Evolutionary conservation across 2,888 invertebrate genomes (phyloP).

Genomic region (Octonoba sinensis): DNA sequence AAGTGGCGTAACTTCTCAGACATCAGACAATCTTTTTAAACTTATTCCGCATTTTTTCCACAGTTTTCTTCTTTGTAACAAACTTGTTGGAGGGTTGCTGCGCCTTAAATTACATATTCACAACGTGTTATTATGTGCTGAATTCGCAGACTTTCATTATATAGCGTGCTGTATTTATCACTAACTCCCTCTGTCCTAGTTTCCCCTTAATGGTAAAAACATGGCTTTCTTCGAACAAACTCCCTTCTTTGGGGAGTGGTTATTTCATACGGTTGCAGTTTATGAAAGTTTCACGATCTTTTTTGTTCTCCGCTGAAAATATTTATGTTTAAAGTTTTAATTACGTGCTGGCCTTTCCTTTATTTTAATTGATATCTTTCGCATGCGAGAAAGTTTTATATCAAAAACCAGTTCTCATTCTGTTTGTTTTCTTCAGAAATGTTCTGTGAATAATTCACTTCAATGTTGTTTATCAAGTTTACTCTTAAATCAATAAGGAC

Average conservation of each 20-base stretch:
- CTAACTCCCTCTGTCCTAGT: constrained; percentile 12
- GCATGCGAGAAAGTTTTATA: no score
- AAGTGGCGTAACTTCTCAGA: no score
- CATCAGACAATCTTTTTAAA: no score
- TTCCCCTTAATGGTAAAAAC: constrained; percentile 47
- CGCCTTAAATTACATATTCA: constrained; percentile 56
- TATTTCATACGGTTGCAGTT: constrained; percentile 17
- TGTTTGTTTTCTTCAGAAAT: no score
- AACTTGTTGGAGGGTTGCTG: constrained; percentile 16
- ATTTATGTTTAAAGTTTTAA: constrained; percentile 42
- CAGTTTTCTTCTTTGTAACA: no score
- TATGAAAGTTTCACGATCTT: constrained; percentile 6
- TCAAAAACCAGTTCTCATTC: no score
- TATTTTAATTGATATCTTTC: not conserved
- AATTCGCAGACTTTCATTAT: constrained; percentile 22
- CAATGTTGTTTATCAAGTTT: no score
- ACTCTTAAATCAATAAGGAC: no score
- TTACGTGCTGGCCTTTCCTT: constrained; percentile 19
- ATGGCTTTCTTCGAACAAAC: constrained; percentile 18
- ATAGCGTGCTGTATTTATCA: constrained; percentile 43
- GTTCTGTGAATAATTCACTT: no score
- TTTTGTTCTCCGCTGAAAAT: not conserved
- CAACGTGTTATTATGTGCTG: constrained; percentile 52
- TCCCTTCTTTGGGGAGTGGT: constrained; percentile 18
- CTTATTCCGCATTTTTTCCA: no score